Percentiles rank a stretch among this genome's conserved stretches.
phyloP scores from a whole-genome alignment of 2,113 vertebrate genomes.

The Mustela nigripes region DNA sequence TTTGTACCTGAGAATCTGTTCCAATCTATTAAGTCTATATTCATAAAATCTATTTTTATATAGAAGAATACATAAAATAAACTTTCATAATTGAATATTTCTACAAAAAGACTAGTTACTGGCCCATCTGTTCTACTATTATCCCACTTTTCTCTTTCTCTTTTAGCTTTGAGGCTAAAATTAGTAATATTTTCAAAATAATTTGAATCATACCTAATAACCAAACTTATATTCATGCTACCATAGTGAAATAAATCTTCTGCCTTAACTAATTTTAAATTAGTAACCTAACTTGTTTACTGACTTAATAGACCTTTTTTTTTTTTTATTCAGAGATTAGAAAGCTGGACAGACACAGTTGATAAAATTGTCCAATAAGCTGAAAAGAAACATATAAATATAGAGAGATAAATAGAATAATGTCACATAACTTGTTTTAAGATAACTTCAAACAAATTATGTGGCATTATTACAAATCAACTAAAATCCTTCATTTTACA shows the following conservation, averaged over 20 bases:
- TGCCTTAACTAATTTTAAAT: constrained; percentile 33
- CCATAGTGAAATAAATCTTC: neutral
- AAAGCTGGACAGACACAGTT: neutral
- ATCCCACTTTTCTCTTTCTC: neutral
- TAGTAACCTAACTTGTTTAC: neutral
- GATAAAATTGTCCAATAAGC: neutral
- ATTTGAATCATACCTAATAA: neutral
- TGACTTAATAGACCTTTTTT: neutral
- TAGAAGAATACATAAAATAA: neutral
- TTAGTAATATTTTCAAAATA: constrained; percentile 6
- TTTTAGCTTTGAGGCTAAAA: neutral
- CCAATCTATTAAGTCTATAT: neutral
- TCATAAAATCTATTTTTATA: constrained; percentile 14
- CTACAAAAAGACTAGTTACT: neutral
- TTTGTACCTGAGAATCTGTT: neutral
- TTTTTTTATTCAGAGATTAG: neutral
- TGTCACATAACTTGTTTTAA: neutral
- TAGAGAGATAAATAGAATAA: neutral
- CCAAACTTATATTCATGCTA: neutral
- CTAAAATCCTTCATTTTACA: neutral
- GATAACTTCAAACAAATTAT: neutral
- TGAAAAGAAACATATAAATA: neutral
- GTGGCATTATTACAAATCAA: neutral
- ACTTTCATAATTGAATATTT: neutral
- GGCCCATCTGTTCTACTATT: neutral